These are phyloP conservation scores for Unio delphinus DNA, from an alignment of 2,888 invertebrate genomes.

Conservation along the genomic window DNA sequence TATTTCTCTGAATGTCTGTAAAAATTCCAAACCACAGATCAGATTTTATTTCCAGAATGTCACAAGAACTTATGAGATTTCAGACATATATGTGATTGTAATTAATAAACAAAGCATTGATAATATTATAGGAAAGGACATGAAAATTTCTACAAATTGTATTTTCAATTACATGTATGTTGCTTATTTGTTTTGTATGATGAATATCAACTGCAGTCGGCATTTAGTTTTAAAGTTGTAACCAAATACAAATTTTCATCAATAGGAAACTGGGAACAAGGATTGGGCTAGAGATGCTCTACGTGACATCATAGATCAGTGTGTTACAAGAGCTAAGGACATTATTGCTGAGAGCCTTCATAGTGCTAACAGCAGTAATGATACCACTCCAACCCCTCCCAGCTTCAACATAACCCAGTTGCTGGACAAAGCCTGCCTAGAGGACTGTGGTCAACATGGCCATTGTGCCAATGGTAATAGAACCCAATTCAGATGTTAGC, in stretches of 20 bases:
- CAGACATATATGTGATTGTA: too few species aligned
- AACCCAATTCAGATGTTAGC: not conserved
- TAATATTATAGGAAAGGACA: too few species aligned
- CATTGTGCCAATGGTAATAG: conserved; percentile 42
- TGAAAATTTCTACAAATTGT: too few species aligned
- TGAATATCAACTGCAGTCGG: not conserved
- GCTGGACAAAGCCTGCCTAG: conserved; percentile 31
- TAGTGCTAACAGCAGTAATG: conserved; percentile 17
- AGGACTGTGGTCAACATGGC: conserved; percentile 48
- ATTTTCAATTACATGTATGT: too few species aligned
- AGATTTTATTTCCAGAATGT: too few species aligned
- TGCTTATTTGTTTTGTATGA: too few species aligned
- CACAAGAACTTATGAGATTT: too few species aligned
- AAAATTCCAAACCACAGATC: too few species aligned
- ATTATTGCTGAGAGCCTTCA: conserved; percentile 18
- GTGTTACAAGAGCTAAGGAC: conserved; percentile 37
- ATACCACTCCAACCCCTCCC: conserved; percentile 10
- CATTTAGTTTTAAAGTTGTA: not conserved
- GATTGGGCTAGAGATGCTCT: conserved; percentile 45
- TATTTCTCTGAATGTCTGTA: too few species aligned
- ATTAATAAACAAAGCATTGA: too few species aligned
- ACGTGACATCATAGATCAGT: conserved; percentile 46
- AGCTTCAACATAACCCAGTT: conserved; percentile 15
- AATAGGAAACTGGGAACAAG: conserved; percentile 41
- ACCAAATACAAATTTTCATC: conserved; percentile 1